Base-by-base conservation (phyloP, 2,113 vertebrate species). In the Fregata magnificens region DNA sequence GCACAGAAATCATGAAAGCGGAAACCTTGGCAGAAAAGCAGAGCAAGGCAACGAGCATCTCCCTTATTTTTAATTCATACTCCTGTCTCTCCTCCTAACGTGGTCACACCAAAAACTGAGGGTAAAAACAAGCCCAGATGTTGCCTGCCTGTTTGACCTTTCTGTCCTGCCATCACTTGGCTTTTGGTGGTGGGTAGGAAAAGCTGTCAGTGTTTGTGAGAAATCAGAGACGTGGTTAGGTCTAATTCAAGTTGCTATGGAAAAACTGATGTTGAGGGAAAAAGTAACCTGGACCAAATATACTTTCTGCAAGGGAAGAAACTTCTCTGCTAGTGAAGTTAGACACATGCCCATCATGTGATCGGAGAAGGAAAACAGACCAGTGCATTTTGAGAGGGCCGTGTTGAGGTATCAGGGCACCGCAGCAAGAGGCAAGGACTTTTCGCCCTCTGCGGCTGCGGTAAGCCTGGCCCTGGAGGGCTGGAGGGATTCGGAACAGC, bases 391-490 rank as follows among this genome's bases (percentile, higher is more conserved):
- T 72, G 26, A 59, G 36, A 50, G 53, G 38, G 32, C 29, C 26
- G 16, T 25, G 32, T 21, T 90, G 36, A 56, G 21, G 21, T 29
- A 44, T 25, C 24, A 47, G 56, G 19, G 36, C 70, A 38, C n/a
- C 1, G 0, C 3, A 28, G 14, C 11, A 34, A 69, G 36, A 69
- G 52, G 22, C 9, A n/a, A 56, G 28, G 45, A 56, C 55, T 10
- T 84, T 76, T 74, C 13, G 15, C 10, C 19, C 11, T 47, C n/a
- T 45, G 31, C 1, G 4, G 32, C 20, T 3, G 1, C 0, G 0
- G 31, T 42, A 13, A 59, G 13, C 34, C 58, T 63, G 63, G 10
- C 20, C 20, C 34, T 84, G 44, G 40, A 76, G 14, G 17, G 32
- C 36, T 71, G 70, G 38, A 58, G 34, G 29, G 6, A 32, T 26